Evolutionary conservation across 2,113 vertebrate genomes (phyloP).

Genomic region (Butastur rufipennis): DNA sequence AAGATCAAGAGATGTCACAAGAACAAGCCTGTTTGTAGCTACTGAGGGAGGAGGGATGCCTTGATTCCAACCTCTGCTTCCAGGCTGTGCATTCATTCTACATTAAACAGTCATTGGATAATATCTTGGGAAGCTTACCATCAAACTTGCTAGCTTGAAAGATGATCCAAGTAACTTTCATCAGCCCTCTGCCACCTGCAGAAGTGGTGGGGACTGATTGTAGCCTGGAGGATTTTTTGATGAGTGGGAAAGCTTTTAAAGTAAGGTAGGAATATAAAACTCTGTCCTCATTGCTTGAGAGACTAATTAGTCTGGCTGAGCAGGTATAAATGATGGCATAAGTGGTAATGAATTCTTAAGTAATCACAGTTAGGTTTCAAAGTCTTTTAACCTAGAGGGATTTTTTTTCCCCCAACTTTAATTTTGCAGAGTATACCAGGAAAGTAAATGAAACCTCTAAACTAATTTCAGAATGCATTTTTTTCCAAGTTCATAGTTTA

Average conservation of each 20-base stretch:
- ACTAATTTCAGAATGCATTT: not conserved
- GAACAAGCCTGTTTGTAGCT: not conserved
- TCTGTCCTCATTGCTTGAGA: not conserved
- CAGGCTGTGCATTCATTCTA: not conserved
- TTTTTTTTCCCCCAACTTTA: not conserved
- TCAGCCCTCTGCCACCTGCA: not conserved
- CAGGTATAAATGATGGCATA: not conserved
- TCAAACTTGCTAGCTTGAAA: not conserved
- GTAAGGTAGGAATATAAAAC: not conserved
- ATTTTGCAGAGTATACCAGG: not conserved
- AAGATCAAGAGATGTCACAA: not conserved
- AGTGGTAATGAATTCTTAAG: not conserved
- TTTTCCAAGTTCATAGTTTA: not conserved
- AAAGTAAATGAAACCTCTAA: not conserved
- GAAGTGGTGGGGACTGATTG: not conserved
- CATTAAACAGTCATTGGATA: not conserved
- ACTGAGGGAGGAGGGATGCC: not conserved
- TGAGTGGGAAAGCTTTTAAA: not conserved
- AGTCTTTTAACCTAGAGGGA: not conserved
- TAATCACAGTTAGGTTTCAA: not conserved
- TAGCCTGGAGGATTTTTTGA: not conserved
- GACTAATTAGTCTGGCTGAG: constrained; percentile 2
- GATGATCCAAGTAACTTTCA: not conserved
- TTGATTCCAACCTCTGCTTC: not conserved
- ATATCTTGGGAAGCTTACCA: not conserved